Percentiles rank a stretch among this genome's conserved stretches.
phyloP scores from a whole-genome alignment of 64 coral and sea anemone species.

The Porites australiensis region DNA sequence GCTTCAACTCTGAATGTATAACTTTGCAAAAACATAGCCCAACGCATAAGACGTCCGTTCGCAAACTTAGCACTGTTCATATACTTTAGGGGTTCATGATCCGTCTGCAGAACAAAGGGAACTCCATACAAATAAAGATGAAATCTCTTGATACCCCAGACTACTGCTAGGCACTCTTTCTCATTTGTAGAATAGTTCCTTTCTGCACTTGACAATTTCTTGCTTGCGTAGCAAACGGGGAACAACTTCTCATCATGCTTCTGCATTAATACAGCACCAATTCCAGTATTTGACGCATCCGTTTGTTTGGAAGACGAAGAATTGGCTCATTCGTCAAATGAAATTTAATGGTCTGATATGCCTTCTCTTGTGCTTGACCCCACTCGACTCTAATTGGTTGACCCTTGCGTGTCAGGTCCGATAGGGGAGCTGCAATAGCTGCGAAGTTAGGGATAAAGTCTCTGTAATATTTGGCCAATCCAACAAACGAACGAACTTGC shows the following conservation, averaged over 20 bases:
- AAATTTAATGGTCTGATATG: background rate
- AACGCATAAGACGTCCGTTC: too few relatives aligned
- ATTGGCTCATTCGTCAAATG: background rate
- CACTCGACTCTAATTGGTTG: slow-evolving; percentile 33
- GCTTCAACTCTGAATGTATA: too few relatives aligned
- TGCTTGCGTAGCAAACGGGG: too few relatives aligned
- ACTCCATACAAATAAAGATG: too few relatives aligned
- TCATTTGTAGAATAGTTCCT: too few relatives aligned
- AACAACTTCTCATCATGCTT: background rate
- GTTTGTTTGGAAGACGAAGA: slow-evolving; percentile 30
- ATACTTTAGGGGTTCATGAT: too few relatives aligned
- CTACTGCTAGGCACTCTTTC: too few relatives aligned
- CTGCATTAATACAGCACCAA: slow-evolving; percentile 58
- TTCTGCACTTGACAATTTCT: too few relatives aligned
- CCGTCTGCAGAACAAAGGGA: too few relatives aligned
- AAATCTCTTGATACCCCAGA: too few relatives aligned
- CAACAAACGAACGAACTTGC: slow-evolving; percentile 43
- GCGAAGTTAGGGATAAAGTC: slow-evolving; percentile 68
- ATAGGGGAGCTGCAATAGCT: slow-evolving; percentile 16
- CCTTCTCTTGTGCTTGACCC: background rate
- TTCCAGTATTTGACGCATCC: slow-evolving; percentile 6
- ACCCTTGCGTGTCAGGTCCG: slow-evolving; percentile 47
- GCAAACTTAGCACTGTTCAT: too few relatives aligned
- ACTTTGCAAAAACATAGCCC: too few relatives aligned
- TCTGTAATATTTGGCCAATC: background rate